Percentiles rank a stretch among this genome's conserved stretches.
Conservation (phyloP, 1,140 invertebrate genomes). For the Ostrea edulis region DNA sequence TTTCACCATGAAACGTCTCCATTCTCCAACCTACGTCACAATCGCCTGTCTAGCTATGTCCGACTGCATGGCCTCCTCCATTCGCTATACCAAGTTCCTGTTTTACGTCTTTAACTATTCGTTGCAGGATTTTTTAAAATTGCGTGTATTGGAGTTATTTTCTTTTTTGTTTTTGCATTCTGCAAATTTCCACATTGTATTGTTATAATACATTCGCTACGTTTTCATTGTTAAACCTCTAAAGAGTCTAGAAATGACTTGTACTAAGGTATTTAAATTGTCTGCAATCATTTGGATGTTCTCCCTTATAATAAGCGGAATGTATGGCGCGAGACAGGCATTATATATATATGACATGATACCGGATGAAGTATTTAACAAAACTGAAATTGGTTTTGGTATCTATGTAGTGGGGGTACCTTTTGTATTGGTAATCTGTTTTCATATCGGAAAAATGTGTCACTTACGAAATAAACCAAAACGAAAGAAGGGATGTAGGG, state of each 20-base stretch:
- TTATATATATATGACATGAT: background rate
- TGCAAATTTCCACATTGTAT: too few relatives aligned
- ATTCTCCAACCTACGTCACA: background rate
- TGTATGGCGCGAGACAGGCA: background rate
- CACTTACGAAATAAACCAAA: background rate
- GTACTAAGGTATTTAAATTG: too few relatives aligned
- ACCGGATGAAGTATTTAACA: background rate
- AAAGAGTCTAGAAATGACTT: too few relatives aligned
- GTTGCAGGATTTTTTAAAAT: background rate
- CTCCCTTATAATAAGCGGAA: background rate
- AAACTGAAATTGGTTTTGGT: background rate
- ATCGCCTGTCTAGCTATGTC: background rate
- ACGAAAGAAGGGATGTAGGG: background rate
- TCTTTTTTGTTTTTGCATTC: too few relatives aligned
- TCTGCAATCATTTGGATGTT: background rate
- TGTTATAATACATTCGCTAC: too few relatives aligned
- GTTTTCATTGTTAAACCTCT: too few relatives aligned
- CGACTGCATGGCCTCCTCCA: background rate
- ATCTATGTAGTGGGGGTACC: background rate
- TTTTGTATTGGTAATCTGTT: background rate
- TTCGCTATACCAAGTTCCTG: background rate
- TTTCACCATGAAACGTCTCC: background rate
- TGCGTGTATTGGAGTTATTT: background rate
- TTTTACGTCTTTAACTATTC: background rate
- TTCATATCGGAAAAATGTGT: too few relatives aligned